Percentiles rank a stretch among this genome's conserved stretches.
Evolutionary conservation across 2,113 vertebrate genomes (phyloP).

Genomic region (Onychostruthus taczanowskii): DNA sequence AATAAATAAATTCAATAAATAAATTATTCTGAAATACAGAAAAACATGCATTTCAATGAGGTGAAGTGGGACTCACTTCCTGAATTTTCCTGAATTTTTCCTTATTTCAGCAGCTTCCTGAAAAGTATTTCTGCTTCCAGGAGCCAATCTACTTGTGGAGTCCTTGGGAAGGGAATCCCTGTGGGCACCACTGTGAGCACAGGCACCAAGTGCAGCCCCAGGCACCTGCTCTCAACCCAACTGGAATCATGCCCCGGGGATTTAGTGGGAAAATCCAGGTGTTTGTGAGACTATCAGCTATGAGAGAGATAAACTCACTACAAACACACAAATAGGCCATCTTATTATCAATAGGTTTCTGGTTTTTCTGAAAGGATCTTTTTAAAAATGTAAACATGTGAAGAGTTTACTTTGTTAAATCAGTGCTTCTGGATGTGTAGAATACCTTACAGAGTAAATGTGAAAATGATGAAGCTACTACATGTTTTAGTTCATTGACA

Average conservation of each 20-base stretch:
- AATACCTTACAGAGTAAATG: neutral
- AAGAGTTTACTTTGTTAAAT: neutral
- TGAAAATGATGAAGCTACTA: neutral
- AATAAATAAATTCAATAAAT: too few species aligned
- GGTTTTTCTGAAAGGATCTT: neutral
- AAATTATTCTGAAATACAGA: neutral
- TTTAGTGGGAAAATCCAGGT: neutral
- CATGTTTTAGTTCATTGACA: neutral
- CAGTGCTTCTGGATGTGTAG: neutral
- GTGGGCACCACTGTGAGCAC: too few species aligned
- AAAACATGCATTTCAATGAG: neutral
- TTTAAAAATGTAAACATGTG: neutral
- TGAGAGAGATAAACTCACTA: neutral
- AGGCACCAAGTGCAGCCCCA: neutral
- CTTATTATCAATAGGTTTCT: neutral
- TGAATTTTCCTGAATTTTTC: neutral
- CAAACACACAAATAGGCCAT: neutral
- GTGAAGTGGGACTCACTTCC: neutral
- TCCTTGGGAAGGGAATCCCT: neutral
- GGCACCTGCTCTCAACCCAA: neutral
- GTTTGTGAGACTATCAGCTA: neutral
- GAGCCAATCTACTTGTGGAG: neutral
- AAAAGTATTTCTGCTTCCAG: neutral
- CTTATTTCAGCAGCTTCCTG: neutral
- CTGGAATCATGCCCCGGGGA: neutral